Base-by-base conservation (phyloP, 2,113 vertebrate species). In the Sterrhoptilus dennistouni region DNA sequence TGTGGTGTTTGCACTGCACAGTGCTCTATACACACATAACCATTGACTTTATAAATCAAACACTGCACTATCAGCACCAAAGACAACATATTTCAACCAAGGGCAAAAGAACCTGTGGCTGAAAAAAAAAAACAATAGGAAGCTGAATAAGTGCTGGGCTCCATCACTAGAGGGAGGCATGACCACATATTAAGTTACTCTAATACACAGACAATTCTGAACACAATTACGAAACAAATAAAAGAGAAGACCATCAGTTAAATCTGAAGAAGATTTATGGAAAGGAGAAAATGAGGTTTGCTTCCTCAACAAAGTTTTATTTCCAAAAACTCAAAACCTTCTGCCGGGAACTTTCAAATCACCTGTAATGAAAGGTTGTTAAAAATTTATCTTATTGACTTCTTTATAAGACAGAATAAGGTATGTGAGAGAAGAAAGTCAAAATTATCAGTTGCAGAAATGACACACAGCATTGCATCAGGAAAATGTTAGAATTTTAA, bases 101-200 rank as follows among this genome's bases (percentile, higher is more conserved):
- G 47, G 40, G 35, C 60, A 83, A 66, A 79, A 90, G 59, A 79
- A 76, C 47, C 33, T 40, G 24, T 24, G 66, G 76, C 21, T 83
- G 14, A 22, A 63, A 90, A 72, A 49, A 38, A n/a, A 35, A 35
- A 45, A 21, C 49, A 89, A 80, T 6, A 90, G 68, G 45, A 93
- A 85, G n/a, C 36, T 66, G 40, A 74, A 74, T 63, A 92, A 94
- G 65, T 82, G 86, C 82, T 88, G 76, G 60, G 40, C 69, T 91
- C 89, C 79, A 89, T 95, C 96, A 96, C 95, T 94, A 96, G 95
- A 97, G 96, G 94, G 94, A 96, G 96, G 95, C 76, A 70, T 14
- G 25, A 83, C 68, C 94, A 94, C 94, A 75, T 60, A 86, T 50
- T 82, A 95, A 83, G 75, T 66, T 75, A 57, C 50, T 90, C 40